Evolutionary conservation across 2,113 vertebrate species (phyloP).

Genomic region (Tenebrosternarchus preto): DNA sequence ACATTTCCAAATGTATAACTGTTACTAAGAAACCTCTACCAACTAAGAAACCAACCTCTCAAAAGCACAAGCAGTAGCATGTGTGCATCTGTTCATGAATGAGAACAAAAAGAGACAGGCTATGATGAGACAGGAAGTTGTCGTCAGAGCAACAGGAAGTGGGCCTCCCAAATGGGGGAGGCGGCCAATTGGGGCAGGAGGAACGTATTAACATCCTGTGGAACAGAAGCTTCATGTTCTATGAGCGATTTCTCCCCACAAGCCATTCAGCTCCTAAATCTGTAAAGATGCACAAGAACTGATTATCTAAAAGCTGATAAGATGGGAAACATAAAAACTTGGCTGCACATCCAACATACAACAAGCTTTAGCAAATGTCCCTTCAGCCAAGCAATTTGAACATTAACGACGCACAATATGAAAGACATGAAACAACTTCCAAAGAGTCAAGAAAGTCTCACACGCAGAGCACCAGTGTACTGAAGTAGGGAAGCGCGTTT

Average conservation of each 20-base stretch:
- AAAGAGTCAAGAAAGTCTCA: slow-evolving; percentile 29
- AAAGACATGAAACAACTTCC: slow-evolving; percentile 34
- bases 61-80: slow-evolving; percentile 25
- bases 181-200: slow-evolving; percentile 31
- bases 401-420: background rate
- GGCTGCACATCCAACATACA: too few relatives aligned
- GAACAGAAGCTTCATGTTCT: slow-evolving; percentile 41
- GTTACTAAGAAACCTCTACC: too few relatives aligned
- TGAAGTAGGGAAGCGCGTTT: slow-evolving; percentile 27
- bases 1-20: too few relatives aligned
- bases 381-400: background rate
- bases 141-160: slow-evolving; percentile 72
- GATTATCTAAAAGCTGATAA: background rate
- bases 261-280: background rate
- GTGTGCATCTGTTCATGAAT: slow-evolving; percentile 39
- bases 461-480: slow-evolving; percentile 1
- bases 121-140: slow-evolving; percentile 65
- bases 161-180: slow-evolving; percentile 61
- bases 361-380: background rate
- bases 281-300: background rate
- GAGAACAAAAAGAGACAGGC: slow-evolving; percentile 48
- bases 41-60: background rate
- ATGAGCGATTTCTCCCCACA: slow-evolving; percentile 2
- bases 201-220: slow-evolving; percentile 66
- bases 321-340: background rate